phyloP scores from a whole-genome alignment of 2,113 vertebrate species.

The Rostratula benghalensis region DNA sequence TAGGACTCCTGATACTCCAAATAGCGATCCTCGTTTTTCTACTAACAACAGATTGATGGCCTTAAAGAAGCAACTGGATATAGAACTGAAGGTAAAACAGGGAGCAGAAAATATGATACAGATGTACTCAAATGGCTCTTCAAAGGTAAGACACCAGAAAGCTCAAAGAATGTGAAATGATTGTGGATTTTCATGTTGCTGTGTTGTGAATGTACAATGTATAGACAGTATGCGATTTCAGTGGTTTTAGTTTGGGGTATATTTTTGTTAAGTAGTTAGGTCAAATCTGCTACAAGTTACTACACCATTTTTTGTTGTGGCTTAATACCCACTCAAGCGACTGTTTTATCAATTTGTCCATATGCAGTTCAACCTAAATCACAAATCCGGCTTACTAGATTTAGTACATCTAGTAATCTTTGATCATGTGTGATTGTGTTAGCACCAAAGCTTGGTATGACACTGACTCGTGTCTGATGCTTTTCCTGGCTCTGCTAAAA shows the following conservation, averaged over 20 bases:
- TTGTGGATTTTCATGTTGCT: background rate
- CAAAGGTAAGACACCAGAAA: constrained; percentile 84
- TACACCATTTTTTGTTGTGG: background rate
- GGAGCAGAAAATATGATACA: constrained; percentile 99
- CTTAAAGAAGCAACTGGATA: constrained; percentile 95
- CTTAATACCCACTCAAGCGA: background rate
- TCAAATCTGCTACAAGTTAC: background rate
- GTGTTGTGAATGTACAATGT: background rate
- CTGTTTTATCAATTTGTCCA: constrained; percentile 1
- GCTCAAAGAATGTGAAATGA: background rate
- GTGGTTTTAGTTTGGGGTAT: background rate
- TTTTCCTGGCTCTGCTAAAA: background rate
- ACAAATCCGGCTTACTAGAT: constrained; percentile 46
- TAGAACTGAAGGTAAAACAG: constrained; percentile 98
- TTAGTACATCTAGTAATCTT: constrained; percentile 50
- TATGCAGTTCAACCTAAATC: constrained; percentile 23
- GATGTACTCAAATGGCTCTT: constrained; percentile 97
- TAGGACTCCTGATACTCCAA: constrained; percentile 92
- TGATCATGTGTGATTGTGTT: background rate
- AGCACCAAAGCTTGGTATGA: background rate
- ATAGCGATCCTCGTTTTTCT: constrained; percentile 86
- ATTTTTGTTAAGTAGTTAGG: background rate
- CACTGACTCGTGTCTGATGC: background rate
- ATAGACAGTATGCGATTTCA: background rate
- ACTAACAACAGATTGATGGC: constrained; percentile 89